A percentile compares a stretch with the other conserved stretches of the same genome.
phyloP scores from a whole-genome alignment of 2,797 vertebrate species.

The Artibeus jamaicensis region DNA sequence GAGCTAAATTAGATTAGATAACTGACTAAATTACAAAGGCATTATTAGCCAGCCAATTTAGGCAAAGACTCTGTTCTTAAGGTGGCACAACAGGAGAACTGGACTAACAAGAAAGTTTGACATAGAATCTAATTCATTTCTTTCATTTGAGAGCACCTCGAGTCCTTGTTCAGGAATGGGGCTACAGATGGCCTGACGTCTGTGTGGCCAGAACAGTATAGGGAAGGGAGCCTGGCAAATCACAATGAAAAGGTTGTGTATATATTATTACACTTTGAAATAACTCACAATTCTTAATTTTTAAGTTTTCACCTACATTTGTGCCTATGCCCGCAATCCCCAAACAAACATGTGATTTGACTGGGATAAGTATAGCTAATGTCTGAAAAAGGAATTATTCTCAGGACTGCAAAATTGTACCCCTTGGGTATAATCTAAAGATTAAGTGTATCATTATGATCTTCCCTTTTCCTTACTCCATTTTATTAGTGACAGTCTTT shows the following conservation, averaged over 20 bases:
- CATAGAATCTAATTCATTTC: background rate
- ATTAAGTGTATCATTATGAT: background rate
- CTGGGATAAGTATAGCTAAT: background rate
- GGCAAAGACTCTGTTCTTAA: background rate
- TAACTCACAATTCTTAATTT: background rate
- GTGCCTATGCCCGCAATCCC: background rate
- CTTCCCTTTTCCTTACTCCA: background rate
- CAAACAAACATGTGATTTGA: background rate
- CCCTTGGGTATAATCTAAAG: background rate
- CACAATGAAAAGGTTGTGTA: background rate
- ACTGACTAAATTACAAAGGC: background rate
- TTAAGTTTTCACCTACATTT: background rate
- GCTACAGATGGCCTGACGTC: background rate
- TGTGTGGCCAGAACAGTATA: background rate
- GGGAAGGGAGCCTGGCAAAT: background rate
- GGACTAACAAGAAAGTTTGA: background rate
- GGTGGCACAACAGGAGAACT: background rate
- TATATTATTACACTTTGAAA: background rate
- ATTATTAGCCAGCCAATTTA: background rate
- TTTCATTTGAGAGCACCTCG: background rate
- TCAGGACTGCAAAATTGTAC: background rate
- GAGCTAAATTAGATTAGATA: background rate
- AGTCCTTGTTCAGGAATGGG: background rate
- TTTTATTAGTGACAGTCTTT: background rate
- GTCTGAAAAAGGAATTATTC: background rate